Evolutionary conservation across 1,140 invertebrate genomes (phyloP), one percentile per base, ranked within the genome.

Genomic region (Thaumetopoea pityocampa): DNA sequence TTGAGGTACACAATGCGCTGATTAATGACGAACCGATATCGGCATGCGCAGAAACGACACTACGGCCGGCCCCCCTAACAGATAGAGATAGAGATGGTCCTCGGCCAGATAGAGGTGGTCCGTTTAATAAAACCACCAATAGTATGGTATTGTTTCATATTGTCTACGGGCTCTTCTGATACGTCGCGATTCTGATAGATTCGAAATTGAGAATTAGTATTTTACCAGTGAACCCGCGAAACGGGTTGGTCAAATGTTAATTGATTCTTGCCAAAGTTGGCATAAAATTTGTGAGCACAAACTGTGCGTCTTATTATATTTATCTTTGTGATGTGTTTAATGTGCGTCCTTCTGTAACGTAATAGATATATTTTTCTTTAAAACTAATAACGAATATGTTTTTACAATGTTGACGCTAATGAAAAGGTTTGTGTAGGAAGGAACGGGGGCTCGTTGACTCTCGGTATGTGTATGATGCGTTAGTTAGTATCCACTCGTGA

Each of bases 191-290:
- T 74, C 74, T 80, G 80, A 80, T 81, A 76, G 74, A 67, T 79
- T 84, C 77, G 80, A 80, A 81, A 80, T 84, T 80, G 77, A 78
- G 73, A 17, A 37, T 62, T 67, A 69, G 70, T 68, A 57, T 67
- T n/a, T n/a, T 69, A 60, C 69, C 67, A 62, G 51, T 56, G 55
- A 51, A 35, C 60, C 61, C 59, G 35, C 16, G 23, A 12, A 28
- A 40, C 33, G 70, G 67, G 53, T 51, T 59, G 63, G 50, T 63
- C 59, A 33, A 48, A 60, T 48, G 23, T 51, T 46, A 15, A 53
- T 58, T 55, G 53, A 49, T 59, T 63, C 33, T 58, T 52, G 67
- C 67, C 63, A 33, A 43, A 41, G 37, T 46, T 50, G 70, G 63
- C 64, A 57, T 46, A 41, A 56, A 54, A 42, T 56, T 65, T 69